Conservation (phyloP, 2,113 vertebrate genomes). For the Syngnathus typhle region DNA sequence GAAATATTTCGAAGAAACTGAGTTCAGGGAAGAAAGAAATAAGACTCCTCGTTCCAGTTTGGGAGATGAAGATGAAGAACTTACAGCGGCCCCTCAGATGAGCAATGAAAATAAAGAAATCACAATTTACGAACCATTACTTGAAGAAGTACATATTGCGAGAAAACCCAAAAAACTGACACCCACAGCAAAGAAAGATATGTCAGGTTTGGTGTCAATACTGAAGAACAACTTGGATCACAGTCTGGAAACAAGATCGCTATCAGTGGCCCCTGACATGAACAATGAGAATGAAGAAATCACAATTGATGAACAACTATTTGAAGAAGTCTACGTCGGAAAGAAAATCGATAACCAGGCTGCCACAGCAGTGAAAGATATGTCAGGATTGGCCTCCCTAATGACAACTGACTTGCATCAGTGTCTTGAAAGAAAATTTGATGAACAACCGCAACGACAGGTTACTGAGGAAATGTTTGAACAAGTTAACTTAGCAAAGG, state of each 20-base stretch:
- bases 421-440: too few species aligned
- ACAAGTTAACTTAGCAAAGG: slow-evolving; percentile 30
- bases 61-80: slow-evolving; percentile 4
- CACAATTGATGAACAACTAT: slow-evolving; percentile 52
- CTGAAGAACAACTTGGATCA: slow-evolving; percentile 65
- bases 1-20: neutral
- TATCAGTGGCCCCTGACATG: slow-evolving; percentile 33
- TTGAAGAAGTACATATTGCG: slow-evolving; percentile 61
- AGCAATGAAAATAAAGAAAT: neutral
- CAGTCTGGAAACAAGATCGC: slow-evolving; percentile 19
- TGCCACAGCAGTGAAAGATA: slow-evolving; percentile 36
- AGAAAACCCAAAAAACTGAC: slow-evolving; percentile 35
- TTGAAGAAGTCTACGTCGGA: slow-evolving; percentile 58
- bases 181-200: slow-evolving; percentile 41
- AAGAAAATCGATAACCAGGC: slow-evolving; percentile 35
- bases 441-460: too few species aligned
- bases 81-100: neutral
- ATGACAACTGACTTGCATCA: slow-evolving; percentile 64
- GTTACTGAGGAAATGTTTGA: slow-evolving; percentile 43
- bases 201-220: slow-evolving; percentile 60
- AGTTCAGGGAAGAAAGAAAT: neutral
- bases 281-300: slow-evolving; percentile 41
- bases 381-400: slow-evolving; percentile 60
- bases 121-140: slow-evolving; percentile 41
- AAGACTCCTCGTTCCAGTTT: neutral